Evolutionary conservation across 2,888 invertebrate genomes (phyloP), one percentile per base, ranked within the genome.

Genomic region (Priocnemis perturbator): DNA sequence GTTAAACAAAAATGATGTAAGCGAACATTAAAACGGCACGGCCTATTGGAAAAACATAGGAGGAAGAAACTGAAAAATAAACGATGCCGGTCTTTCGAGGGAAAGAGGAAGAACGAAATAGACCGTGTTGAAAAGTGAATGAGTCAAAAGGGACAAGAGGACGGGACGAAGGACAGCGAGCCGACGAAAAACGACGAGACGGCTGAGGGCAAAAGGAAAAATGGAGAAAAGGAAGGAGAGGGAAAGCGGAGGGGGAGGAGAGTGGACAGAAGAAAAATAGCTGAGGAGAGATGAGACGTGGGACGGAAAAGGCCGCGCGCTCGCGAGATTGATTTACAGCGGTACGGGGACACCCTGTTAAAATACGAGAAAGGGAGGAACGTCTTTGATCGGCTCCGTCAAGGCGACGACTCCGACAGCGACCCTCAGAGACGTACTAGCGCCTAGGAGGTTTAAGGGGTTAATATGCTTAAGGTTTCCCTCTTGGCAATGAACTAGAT

Each of bases 381-480:
- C 69, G 67, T 69, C 73, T 75, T 77, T 73, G 70, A 76, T 72
- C 73, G 66, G 69, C 30, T 23, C 44, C 73, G 57, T 72, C 76
- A 71, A 80, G 82, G 76, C 81, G 71, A 72, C 72, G 67, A 76
- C 47, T 55, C 53, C 70, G 70, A 70, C 70, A 65, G 64, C 80
- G 83, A 84, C 81, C 82, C 85, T 85, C 85, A 73, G 76, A 64
- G 70, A 79, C 76, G 76, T 78, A 81, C 78, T 74, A 82, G 81
- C 77, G 73, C 70, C 69, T 73, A 73, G 64, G 66, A 82, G 83
- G 79, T 84, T 81, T 85, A 80, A 79, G 72, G 77, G 80, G 81
- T 84, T 86, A 85, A 87, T 87, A 83, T 83, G 84, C 84, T 88
- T 88, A 87, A 84, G 88, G 88, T 88, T 88, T 88, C 87, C 75